Conservation (phyloP, 2,888 invertebrate genomes). For the Acanthosepion esculentum region DNA sequence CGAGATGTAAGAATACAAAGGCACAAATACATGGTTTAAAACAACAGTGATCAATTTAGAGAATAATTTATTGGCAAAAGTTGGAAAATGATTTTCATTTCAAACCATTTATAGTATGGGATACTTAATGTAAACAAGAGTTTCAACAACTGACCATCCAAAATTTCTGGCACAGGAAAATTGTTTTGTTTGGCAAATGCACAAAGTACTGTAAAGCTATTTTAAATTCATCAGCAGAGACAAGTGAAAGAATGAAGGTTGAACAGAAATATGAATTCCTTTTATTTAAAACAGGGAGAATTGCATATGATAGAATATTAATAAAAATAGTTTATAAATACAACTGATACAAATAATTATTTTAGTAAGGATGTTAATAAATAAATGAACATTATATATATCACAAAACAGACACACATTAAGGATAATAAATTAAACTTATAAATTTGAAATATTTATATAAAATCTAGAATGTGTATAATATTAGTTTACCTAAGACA, state of each 20-base stretch:
- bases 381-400: too few species aligned
- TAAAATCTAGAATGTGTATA: too few species aligned
- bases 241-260: not conserved
- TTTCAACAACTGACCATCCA: conserved; percentile 1
- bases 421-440: not conserved
- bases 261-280: not conserved
- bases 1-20: not conserved
- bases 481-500: too few species aligned
- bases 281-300: not conserved
- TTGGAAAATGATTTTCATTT: not conserved
- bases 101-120: not conserved
- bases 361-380: too few species aligned
- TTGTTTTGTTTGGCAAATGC: not conserved
- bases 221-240: not conserved
- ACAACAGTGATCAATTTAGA: not conserved
- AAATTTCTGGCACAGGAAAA: not conserved
- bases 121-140: not conserved
- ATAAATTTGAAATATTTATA: too few species aligned
- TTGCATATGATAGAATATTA: not conserved
- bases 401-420: not conserved
- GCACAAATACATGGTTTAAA: not conserved
- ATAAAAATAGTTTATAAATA: too few species aligned
- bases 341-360: too few species aligned
- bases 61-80: not conserved
- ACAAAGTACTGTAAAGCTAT: not conserved